phyloP scores from a whole-genome alignment of 2,797 vertebrate species.

The Amniataba percoides region DNA sequence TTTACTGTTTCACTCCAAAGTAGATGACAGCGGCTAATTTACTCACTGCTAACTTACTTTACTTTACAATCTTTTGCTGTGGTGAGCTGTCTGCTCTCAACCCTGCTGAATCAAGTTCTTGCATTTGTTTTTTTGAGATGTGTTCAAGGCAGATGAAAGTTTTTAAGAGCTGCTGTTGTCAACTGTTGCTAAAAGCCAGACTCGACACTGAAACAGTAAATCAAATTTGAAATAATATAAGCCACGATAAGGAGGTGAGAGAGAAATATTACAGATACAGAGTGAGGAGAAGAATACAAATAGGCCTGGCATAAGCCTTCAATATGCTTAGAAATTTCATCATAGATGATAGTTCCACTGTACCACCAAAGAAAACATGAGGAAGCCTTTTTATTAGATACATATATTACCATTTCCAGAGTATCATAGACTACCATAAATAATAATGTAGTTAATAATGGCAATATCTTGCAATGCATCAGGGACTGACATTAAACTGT shows the following conservation, averaged over 20 bases:
- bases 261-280: background rate
- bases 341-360: background rate
- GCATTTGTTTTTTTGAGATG: background rate
- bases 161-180: background rate
- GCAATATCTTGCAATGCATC: background rate
- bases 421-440: conserved; percentile 6
- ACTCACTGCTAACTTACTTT: background rate
- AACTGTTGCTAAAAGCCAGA: background rate
- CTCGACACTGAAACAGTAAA: background rate
- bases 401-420: conserved; percentile 13
- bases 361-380: conserved; percentile 1
- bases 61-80: background rate
- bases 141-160: background rate
- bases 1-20: background rate
- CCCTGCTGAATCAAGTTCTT: background rate
- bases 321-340: background rate
- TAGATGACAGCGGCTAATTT: background rate
- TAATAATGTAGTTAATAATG: conserved; percentile 18
- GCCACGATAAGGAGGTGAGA: background rate
- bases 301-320: background rate
- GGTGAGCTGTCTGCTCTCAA: background rate
- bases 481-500: conserved; percentile 5
- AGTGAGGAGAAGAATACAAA: background rate
- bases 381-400: conserved; percentile 3
- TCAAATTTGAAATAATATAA: background rate